phyloP scores from a whole-genome alignment of 2,888 invertebrate genomes.

The Coelopa pilipes region DNA sequence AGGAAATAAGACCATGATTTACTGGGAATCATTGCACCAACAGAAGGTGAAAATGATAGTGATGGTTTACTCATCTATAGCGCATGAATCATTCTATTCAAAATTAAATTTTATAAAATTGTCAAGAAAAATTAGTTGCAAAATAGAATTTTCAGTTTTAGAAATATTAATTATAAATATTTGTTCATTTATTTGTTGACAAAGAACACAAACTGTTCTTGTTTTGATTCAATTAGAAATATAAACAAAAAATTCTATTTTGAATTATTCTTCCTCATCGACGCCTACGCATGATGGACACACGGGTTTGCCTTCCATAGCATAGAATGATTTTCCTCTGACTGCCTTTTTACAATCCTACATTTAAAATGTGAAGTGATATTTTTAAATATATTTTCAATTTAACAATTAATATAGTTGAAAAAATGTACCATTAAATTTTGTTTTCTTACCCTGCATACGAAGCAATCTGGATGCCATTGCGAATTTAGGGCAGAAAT shows the following conservation, averaged over 20 bases:
- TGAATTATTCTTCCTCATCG: slow-evolving; percentile 79
- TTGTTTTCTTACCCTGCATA: slow-evolving; percentile 87
- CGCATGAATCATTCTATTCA: background rate
- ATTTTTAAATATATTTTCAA: slow-evolving; percentile 30
- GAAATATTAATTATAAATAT: slow-evolving; percentile 11
- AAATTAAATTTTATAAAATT: background rate
- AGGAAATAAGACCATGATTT: slow-evolving; percentile 43
- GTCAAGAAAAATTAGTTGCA: background rate
- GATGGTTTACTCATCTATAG: slow-evolving; percentile 19
- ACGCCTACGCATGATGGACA: slow-evolving; percentile 94
- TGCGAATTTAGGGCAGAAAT: slow-evolving; percentile 97
- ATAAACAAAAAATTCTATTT: slow-evolving; percentile 44
- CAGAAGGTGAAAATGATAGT: slow-evolving; percentile 27
- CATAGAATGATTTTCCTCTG: slow-evolving; percentile 95
- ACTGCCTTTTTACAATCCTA: slow-evolving; percentile 96
- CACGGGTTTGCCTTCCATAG: slow-evolving; percentile 96
- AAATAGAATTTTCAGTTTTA: slow-evolving; percentile 10
- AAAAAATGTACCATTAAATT: slow-evolving; percentile 18
- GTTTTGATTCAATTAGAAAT: slow-evolving; percentile 22
- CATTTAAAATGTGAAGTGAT: slow-evolving; percentile 51
- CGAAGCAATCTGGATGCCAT: slow-evolving; percentile 99
- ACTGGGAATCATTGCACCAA: background rate
- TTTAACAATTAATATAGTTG: slow-evolving; percentile 1
- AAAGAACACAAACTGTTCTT: no score
- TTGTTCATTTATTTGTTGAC: slow-evolving; percentile 8